A percentile compares a stretch with the other conserved stretches of the same genome.
phyloP scores from a whole-genome alignment of 2,113 vertebrate species.

The Vombatus ursinus region DNA sequence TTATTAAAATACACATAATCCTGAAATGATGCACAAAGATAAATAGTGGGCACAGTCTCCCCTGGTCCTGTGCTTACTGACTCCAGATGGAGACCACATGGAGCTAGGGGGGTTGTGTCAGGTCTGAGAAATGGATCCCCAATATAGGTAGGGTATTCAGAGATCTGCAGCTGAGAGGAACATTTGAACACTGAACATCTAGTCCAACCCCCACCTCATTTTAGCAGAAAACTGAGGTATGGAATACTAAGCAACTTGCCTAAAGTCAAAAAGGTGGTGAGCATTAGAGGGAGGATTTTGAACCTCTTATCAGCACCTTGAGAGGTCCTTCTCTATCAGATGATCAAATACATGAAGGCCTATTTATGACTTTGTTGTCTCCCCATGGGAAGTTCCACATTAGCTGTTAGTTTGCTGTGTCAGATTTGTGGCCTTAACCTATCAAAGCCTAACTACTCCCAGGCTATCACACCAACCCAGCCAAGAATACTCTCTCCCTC shows the following conservation, averaged over 20 bases:
- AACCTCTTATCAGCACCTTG: neutral
- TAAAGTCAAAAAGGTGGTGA: neutral
- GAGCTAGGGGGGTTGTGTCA: neutral
- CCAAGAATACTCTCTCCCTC: neutral
- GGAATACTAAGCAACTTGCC: neutral
- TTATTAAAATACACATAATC: neutral
- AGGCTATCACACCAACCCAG: too few relatives aligned
- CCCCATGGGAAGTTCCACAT: too few relatives aligned
- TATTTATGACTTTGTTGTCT: neutral
- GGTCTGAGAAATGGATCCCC: neutral
- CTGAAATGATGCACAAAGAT: neutral
- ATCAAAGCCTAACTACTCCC: neutral
- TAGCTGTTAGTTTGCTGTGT: neutral
- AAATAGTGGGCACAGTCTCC: neutral
- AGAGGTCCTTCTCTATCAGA: neutral
- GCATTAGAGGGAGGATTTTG: neutral
- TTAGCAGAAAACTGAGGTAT: neutral
- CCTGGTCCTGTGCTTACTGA: neutral
- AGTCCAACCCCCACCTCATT: neutral
- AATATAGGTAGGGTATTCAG: neutral
- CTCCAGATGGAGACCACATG: neutral
- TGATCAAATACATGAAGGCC: neutral
- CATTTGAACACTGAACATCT: neutral
- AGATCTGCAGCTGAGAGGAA: neutral
- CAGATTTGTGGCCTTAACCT: neutral